These are phyloP conservation scores for Rachycentron canadum DNA, from an alignment of 2,797 vertebrate species.

Conservation along the genomic window DNA sequence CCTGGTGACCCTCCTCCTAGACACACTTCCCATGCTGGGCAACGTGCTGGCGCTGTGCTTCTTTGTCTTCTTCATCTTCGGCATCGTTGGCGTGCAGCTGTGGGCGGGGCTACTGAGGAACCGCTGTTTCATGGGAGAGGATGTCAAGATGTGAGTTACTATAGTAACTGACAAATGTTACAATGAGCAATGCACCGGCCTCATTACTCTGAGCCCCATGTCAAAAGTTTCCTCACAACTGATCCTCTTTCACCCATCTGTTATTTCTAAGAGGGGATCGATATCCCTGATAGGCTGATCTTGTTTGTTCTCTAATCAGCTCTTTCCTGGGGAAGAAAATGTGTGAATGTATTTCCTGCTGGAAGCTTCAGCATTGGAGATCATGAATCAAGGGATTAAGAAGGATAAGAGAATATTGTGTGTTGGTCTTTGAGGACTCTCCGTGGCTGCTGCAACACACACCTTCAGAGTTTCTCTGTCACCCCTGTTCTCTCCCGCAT, in stretches of 20 bases:
- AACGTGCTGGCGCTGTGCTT: conserved; percentile 97
- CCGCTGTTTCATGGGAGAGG: conserved; percentile 94
- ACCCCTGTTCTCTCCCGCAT: conserved; percentile 11
- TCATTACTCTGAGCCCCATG: conserved; percentile 42
- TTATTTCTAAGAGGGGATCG: conserved; percentile 56
- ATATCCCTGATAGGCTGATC: conserved; percentile 45
- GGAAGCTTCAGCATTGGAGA: conserved; percentile 31
- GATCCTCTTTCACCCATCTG: conserved; percentile 44
- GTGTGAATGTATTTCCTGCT: conserved; percentile 24
- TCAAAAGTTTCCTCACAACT: conserved; percentile 55
- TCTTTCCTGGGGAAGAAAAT: conserved; percentile 22
- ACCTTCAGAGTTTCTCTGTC: conserved; percentile 32
- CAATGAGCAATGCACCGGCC: conserved; percentile 8
- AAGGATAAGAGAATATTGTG: conserved; percentile 34
- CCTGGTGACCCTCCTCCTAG: conserved; percentile 95
- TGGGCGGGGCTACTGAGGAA: conserved; percentile 97
- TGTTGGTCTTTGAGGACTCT: conserved; percentile 16
- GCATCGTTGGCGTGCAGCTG: conserved; percentile 96
- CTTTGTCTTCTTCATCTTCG: conserved; percentile 99
- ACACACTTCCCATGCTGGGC: conserved; percentile 97
- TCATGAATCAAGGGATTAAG: conserved; percentile 52
- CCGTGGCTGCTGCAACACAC: conserved; percentile 10
- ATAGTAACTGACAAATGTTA: conserved; percentile 55
- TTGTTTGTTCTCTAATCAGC: conserved; percentile 57
- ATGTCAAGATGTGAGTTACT: conserved; percentile 89